These are phyloP conservation scores for Phylloscopus trochilus DNA, from an alignment of 2,113 vertebrate genomes.

Conservation along the genomic window DNA sequence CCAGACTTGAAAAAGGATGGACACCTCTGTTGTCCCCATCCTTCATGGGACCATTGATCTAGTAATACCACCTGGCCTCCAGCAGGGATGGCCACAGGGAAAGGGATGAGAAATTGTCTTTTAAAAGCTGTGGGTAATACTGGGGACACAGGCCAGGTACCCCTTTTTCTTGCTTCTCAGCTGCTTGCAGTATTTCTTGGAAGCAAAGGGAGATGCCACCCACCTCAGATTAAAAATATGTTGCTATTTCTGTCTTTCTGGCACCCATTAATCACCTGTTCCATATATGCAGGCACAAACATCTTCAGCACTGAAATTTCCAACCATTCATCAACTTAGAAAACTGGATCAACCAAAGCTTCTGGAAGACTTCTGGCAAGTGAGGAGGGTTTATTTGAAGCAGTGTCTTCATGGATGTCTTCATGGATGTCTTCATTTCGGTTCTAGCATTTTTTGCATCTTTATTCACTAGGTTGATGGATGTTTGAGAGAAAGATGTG, in stretches of 20 bases:
- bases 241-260: not conserved
- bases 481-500: not conserved
- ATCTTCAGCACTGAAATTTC: not conserved
- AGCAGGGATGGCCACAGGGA: not conserved
- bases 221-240: not conserved
- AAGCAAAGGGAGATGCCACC: not conserved
- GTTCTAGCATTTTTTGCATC: not conserved
- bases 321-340: not conserved
- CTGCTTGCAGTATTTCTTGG: not conserved
- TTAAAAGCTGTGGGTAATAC: accelerated
- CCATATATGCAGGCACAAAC: not conserved
- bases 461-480: not conserved
- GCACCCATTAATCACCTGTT: accelerated
- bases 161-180: not conserved
- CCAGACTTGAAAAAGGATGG: not conserved
- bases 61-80: no score
- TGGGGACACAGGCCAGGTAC: no score
- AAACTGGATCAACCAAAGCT: not conserved
- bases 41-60: no score
- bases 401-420: not conserved
- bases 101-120: not conserved
- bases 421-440: not conserved
- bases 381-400: not conserved
- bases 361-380: not conserved
- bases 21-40: not conserved